Evolutionary conservation across 1,140 invertebrate genomes (phyloP), one percentile per base, ranked within the genome.

Genomic region (Fopius arisanus): DNA sequence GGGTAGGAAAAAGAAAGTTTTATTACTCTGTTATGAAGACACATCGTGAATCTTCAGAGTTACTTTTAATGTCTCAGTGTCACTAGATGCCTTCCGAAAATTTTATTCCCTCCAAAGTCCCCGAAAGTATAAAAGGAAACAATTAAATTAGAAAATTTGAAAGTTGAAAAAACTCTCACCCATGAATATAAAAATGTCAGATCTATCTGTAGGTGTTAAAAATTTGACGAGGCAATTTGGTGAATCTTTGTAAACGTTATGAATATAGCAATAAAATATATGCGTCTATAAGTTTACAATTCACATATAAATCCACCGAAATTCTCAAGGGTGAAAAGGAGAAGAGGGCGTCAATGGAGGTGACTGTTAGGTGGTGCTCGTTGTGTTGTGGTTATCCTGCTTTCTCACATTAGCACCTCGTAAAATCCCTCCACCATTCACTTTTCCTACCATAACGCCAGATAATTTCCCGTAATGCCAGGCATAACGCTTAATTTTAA

Each of bases 251-350:
- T 86, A 86, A 87, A 84, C 80, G 83, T 71, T 81, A 81, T 81
- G 84, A 86, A 86, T 86, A 85, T 86, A 77, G 84, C 81, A 85
- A 87, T 87, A 86, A 87, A 87, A 84, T 83, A 80, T 81, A 81
- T 54, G 28, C 21, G 67, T 9, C 21, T 67, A 65, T 62, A 28
- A 14, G 54, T 37, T n/a, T 51, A 62, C 26, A 4, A 26, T 26
- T 62, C 40, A 68, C 68, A 74, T 81, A 81, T 81, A 79, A 82
- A 81, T 83, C 74, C 71, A 71, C 26, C 26, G 5, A 2, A 28
- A 62, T 26, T 28, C 26, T 14, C 21, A 29, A 62, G 54, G 54
- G 26, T 62, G 54, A 62, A 26, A 28, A 28, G 21, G 26, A 62
- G 14, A 62, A 28, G 23, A 26, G 21, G 26, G 26, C 7, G 23